Conservation (phyloP, 1,140 invertebrate genomes). For the Cyrtorhinus lividipennis region DNA sequence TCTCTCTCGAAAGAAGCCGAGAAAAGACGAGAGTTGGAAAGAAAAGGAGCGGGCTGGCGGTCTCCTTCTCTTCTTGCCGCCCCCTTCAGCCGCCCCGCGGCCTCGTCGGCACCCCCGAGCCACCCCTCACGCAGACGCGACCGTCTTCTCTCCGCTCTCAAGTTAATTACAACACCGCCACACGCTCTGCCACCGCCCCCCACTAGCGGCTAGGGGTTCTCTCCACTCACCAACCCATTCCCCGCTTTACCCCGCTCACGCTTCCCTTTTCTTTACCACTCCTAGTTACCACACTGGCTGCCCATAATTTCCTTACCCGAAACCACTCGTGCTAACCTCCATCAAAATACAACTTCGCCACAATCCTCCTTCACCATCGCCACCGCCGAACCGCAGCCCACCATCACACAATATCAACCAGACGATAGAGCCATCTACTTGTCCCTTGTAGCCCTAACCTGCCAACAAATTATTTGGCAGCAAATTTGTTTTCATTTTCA, state of each 20-base stretch:
- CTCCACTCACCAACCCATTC: neutral
- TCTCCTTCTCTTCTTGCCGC: neutral
- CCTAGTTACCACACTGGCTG: slow-evolving; percentile 12
- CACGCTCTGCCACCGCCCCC: neutral
- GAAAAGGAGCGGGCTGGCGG: slow-evolving; percentile 15
- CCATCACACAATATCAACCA: no score
- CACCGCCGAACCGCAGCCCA: neutral
- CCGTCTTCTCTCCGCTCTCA: slow-evolving; percentile 1
- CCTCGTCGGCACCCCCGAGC: no score
- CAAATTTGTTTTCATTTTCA: no score
- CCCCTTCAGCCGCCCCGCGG: neutral
- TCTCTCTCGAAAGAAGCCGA: slow-evolving; percentile 23
- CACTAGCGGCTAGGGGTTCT: neutral
- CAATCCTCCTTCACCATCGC: slow-evolving; percentile 4
- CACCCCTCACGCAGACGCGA: neutral
- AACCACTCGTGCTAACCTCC: neutral
- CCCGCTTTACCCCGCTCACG: neutral
- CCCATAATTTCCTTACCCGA: slow-evolving; percentile 19
- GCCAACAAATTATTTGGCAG: no score
- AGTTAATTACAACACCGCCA: slow-evolving; percentile 10
- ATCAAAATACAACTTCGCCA: slow-evolving; percentile 18
- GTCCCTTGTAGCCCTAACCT: no score
- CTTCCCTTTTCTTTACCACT: neutral
- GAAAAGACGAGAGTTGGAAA: slow-evolving; percentile 23
- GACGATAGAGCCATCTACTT: no score